Evolutionary conservation across 2,888 invertebrate species (phyloP).

Genomic region (Morpho deidamia): DNA sequence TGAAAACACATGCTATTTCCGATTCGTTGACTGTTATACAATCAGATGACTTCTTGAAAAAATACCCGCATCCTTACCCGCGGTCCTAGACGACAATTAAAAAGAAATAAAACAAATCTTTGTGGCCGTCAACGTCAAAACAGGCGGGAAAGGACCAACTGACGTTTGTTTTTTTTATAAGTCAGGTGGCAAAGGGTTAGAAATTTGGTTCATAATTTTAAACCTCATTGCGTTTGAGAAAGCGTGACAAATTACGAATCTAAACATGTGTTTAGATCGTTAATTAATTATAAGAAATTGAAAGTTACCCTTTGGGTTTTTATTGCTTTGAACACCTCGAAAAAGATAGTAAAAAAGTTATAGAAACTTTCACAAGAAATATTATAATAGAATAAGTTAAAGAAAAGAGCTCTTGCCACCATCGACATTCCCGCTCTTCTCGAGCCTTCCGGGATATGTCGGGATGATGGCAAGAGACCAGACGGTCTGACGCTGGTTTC

Average conservation of each 20-base stretch:
- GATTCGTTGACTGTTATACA: conserved; percentile 51
- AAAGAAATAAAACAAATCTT: conserved; percentile 78
- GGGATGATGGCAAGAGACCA: too few relatives aligned
- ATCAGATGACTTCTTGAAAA: conserved; percentile 64
- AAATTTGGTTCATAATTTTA: conserved; percentile 47
- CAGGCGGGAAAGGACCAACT: conserved; percentile 64
- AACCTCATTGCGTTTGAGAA: conserved; percentile 57
- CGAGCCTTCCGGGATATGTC: too few relatives aligned
- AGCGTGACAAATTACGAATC: conserved; percentile 68
- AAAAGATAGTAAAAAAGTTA: neutral
- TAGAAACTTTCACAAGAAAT: neutral
- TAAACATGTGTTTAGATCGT: conserved; percentile 71
- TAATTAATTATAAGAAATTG: conserved; percentile 74
- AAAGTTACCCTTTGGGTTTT: conserved; percentile 46
- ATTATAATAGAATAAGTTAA: too few relatives aligned
- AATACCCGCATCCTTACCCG: conserved; percentile 43
- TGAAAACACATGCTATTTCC: conserved; percentile 72
- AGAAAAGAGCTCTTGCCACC: too few relatives aligned
- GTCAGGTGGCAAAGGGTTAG: conserved; percentile 67
- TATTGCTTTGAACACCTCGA: neutral
- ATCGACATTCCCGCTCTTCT: too few relatives aligned
- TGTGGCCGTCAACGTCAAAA: conserved; percentile 45
- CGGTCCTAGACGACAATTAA: conserved; percentile 66
- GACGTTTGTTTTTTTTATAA: conserved; percentile 47
- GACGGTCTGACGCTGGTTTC: too few relatives aligned